A percentile compares a stretch with the other conserved stretches of the same genome.
Conservation (phyloP, 2,113 vertebrate genomes). For the Limnothrissa miodon region DNA sequence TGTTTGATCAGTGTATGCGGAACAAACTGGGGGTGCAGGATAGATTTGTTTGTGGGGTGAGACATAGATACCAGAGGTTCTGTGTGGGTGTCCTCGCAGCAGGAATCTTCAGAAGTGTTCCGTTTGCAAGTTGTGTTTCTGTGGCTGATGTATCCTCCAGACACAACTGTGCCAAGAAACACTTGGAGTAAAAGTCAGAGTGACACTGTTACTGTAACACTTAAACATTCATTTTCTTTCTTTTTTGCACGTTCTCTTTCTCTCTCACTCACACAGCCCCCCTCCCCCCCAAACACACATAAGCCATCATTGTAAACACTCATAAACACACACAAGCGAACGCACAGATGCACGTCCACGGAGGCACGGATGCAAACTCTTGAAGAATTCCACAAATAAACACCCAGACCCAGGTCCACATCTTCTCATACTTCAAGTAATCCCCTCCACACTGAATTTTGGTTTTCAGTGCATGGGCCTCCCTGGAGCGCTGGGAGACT, state of each 20-base stretch:
- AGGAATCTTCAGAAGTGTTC: constrained; percentile 26
- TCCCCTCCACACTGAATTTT: not conserved
- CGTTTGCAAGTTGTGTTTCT: not conserved
- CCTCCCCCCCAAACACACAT: not conserved
- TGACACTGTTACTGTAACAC: not conserved
- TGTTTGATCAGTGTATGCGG: not conserved
- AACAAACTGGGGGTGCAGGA: not conserved
- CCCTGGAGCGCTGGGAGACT: not conserved
- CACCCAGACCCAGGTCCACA: constrained; percentile 1
- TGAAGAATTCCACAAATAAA: constrained; percentile 11
- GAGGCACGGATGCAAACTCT: not conserved
- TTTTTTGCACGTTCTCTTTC: not conserved
- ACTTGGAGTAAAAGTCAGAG: not conserved
- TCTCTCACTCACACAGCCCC: not conserved
- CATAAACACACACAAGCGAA: not conserved
- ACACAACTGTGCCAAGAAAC: not conserved
- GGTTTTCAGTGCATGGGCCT: not conserved
- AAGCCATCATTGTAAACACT: not conserved
- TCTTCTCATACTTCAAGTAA: not conserved
- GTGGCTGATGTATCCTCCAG: not conserved
- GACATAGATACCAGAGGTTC: not conserved
- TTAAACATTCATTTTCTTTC: not conserved
- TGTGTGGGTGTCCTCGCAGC: constrained; percentile 20
- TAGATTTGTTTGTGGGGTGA: constrained; percentile 39
- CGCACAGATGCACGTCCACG: not conserved